Base-by-base conservation (phyloP, 2,113 vertebrate genomes). In the Coptodon bakossiorum region DNA sequence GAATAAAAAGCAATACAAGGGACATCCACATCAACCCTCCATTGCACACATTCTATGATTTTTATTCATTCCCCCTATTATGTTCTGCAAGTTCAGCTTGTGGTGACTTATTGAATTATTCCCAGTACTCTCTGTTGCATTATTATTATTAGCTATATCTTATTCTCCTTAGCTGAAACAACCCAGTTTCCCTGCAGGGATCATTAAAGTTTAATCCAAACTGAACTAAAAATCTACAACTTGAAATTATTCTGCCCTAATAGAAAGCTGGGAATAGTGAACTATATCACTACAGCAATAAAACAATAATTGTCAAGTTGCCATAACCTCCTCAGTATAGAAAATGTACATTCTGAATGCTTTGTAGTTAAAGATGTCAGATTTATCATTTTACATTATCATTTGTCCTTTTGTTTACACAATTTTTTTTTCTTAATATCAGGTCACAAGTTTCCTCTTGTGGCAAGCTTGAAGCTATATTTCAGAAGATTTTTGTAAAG, bases 191-290 rank as follows among this genome's bases (percentile, higher is more conserved):
- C 86, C 82, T 82, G 88, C 57, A 86, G 91, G 91, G 89, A 83
- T 90, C 90, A 95, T 93, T 93, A 92, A 92, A 91, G 45, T 93
- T 94, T 91, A 89, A 94, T 94, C 84, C 85, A 78, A 91, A 90
- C 87, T 81, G 88, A 93, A 89, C 83, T 82, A 80, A 93, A 91
- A 91, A 89, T 89, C 88, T 93, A 94, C 90, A 89, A 89, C 84
- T 85, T 89, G 50, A 93, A 91, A 89, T 92, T 16, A 88, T 91
- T 92, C 76, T 90, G 81, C 63, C 16, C 38, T 63, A 71, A 53
- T 91, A 89, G 81, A 80, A 88, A 80, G 71, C 85, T 82, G 85
- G 27, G 66, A 52, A 93, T 86, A 88, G 81, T 11, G 85, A 82
- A 66, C 53, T 89, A 82, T 89, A 91, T 85, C 89, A 86, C 31